Percentiles rank a stretch among this genome's conserved stretches.
Evolutionary conservation across 2,888 invertebrate genomes (phyloP).

Genomic region (Melolontha melolontha): DNA sequence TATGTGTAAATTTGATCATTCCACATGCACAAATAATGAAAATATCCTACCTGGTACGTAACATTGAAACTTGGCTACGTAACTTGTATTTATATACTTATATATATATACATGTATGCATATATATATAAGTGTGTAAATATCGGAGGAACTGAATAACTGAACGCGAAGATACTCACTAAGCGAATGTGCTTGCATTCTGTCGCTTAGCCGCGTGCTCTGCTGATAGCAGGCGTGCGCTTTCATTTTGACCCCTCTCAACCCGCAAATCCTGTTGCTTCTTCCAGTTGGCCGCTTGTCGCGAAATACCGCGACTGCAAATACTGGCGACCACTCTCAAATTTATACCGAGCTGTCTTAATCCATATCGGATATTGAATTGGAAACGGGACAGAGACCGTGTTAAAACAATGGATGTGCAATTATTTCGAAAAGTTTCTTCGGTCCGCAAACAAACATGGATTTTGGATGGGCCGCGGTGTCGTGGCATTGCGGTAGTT

Average conservation of each 20-base stretch:
- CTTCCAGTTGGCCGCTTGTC: conserved; percentile 64
- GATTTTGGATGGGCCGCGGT: conserved; percentile 47
- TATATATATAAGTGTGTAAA: conserved; percentile 1
- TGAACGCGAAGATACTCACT: conserved; percentile 42
- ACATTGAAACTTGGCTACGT: no score
- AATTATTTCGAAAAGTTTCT: conserved; percentile 41
- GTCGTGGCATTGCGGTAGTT: conserved; percentile 56
- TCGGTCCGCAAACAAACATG: conserved; percentile 47
- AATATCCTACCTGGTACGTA: no score
- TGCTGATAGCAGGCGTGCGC: conserved; percentile 65
- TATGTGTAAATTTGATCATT: no score
- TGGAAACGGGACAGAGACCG: conserved; percentile 15
- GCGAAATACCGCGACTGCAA: conserved; percentile 60
- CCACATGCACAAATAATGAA: no score
- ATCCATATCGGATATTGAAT: conserved; percentile 39
- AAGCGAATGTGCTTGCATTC: conserved; percentile 61
- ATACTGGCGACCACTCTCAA: conserved; percentile 48
- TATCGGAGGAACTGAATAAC: conserved; percentile 40
- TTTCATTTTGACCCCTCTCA: conserved; percentile 67
- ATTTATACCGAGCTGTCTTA: conserved; percentile 41
- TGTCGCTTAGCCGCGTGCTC: conserved; percentile 63
- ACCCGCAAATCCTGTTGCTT: conserved; percentile 65
- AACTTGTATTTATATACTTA: neutral
- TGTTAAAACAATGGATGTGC: conserved; percentile 33
- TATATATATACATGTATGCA: conserved; percentile 14